Evolutionary conservation across 1,140 invertebrate genomes (phyloP).

Genomic region (Drosophila biarmipes): DNA sequence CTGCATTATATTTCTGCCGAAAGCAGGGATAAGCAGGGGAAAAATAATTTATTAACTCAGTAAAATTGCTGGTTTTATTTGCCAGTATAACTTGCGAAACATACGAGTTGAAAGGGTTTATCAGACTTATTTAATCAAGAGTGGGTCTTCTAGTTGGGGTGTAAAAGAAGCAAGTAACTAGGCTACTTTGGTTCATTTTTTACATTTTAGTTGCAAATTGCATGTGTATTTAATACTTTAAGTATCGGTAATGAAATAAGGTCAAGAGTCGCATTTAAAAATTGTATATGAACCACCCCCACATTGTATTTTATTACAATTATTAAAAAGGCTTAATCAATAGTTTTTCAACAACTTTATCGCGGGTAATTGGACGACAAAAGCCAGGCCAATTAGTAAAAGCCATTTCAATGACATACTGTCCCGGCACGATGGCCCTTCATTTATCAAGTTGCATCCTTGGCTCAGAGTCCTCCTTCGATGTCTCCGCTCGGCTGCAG

Average conservation of each 20-base stretch:
- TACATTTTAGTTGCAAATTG: neutral
- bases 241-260: too few relatives aligned
- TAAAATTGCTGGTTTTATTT: conserved; percentile 14
- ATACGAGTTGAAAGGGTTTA: neutral
- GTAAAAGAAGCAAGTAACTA: too few relatives aligned
- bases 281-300: neutral
- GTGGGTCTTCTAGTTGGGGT: neutral
- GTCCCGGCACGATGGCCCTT: conserved; percentile 12
- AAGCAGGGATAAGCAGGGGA: conserved; percentile 25
- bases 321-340: neutral
- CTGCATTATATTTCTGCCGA: neutral
- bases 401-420: conserved; percentile 24
- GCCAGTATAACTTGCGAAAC: conserved; percentile 1
- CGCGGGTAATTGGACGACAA: conserved; percentile 7
- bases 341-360: conserved; percentile 1
- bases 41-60: conserved; percentile 21
- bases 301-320: neutral
- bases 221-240: neutral
- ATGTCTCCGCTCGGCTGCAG: conserved; percentile 36
- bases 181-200: too few relatives aligned
- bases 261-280: too few relatives aligned
- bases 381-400: conserved; percentile 34
- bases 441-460: conserved; percentile 52
- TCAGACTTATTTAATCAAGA: neutral
- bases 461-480: conserved; percentile 11